phyloP scores from a whole-genome alignment of 2,888 invertebrate species.

The Cryptocephalus moraei region DNA sequence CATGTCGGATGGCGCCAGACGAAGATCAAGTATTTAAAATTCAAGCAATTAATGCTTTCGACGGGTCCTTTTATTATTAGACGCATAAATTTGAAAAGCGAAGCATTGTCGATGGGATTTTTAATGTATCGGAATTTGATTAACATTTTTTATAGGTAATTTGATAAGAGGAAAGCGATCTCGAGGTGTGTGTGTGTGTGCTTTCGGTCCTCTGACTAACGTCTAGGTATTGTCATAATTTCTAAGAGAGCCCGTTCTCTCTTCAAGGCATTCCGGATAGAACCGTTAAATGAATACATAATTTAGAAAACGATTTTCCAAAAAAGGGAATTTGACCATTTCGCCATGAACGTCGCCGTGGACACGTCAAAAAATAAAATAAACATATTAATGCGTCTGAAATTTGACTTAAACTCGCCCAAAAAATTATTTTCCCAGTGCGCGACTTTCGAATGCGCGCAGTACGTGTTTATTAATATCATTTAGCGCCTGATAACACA shows the following conservation, averaged over 20 bases:
- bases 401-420: too few species aligned
- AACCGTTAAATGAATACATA: too few species aligned
- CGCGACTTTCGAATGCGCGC: too few species aligned
- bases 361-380: too few species aligned
- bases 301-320: too few species aligned
- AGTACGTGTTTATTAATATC: too few species aligned
- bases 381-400: too few species aligned
- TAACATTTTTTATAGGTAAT: conserved; percentile 12
- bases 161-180: conserved; percentile 5
- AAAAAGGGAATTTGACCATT: too few species aligned
- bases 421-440: background rate
- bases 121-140: conserved; percentile 9
- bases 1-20: conserved; percentile 13
- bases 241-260: too few species aligned
- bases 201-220: background rate
- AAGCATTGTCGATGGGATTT: conserved; percentile 8
- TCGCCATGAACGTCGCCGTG: too few species aligned
- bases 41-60: conserved; percentile 14
- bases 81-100: conserved; percentile 11
- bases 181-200: background rate
- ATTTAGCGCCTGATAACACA: too few species aligned
- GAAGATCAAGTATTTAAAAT: conserved; percentile 8
- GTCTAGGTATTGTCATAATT: background rate
- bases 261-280: too few species aligned
- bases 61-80: conserved; percentile 12